Evolutionary conservation across 30 jellyfish, hydroid and myxozoan genomes (phyloP).

Genomic region (Hydractinia echinata): DNA sequence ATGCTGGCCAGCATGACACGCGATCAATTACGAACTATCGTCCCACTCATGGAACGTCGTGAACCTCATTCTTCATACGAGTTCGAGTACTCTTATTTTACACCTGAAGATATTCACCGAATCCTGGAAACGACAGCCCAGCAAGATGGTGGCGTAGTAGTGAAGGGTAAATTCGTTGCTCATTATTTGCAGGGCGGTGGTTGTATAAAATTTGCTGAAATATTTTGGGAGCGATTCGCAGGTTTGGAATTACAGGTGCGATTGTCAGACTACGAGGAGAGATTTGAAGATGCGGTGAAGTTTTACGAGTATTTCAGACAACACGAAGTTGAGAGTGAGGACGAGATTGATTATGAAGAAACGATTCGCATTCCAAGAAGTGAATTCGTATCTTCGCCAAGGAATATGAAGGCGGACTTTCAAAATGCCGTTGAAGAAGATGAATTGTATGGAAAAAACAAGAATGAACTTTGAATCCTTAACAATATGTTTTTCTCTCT

Average conservation of each 20-base stretch:
- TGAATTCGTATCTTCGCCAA: not conserved
- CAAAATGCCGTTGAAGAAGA: not conserved
- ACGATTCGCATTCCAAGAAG: not conserved
- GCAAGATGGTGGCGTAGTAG: not conserved
- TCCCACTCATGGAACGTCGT: not conserved
- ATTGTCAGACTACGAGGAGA: not conserved
- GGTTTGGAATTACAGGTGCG: not conserved
- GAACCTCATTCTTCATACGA: constrained; percentile 24
- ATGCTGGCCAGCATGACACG: not conserved
- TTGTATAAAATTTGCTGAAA: constrained; percentile 18
- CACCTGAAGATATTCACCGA: constrained; percentile 4
- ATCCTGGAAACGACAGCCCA: not conserved
- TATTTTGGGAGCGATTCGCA: not conserved
- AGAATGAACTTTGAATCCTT: not conserved
- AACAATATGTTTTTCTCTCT: not conserved
- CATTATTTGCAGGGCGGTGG: not conserved
- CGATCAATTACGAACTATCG: constrained; percentile 12
- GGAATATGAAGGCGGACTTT: not conserved
- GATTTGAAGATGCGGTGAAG: not conserved
- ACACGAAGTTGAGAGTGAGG: constrained; percentile 19
- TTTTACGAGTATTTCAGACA: not conserved
- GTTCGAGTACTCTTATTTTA: constrained; percentile 20
- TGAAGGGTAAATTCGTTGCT: not conserved
- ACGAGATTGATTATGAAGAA: constrained; percentile 2
- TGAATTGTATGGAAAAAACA: not conserved